Percentiles rank a stretch among this genome's conserved stretches.
These are phyloP conservation scores for Forpus xanthops DNA, from an alignment of 2,797 vertebrate genomes.

Conservation along the genomic window DNA sequence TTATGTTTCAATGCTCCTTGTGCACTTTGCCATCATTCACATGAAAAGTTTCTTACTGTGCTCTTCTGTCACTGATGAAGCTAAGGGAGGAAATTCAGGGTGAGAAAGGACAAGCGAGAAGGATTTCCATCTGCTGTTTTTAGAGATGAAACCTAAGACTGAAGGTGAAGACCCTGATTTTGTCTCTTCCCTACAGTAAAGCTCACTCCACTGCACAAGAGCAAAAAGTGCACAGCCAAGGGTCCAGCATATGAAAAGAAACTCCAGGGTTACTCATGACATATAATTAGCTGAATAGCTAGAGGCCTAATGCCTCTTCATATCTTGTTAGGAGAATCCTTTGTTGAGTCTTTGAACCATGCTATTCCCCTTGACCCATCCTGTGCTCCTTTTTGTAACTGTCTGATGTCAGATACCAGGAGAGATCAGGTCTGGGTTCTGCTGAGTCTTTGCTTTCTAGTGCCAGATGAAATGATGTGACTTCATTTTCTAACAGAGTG, in stretches of 20 bases:
- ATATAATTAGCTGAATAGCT: background rate
- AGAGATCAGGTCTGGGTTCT: background rate
- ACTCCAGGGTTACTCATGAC: background rate
- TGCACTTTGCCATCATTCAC: background rate
- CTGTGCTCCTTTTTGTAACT: background rate
- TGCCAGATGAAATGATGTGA: background rate
- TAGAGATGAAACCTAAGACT: background rate
- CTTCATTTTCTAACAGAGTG: conserved; percentile 77
- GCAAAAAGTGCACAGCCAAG: background rate
- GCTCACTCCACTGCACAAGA: background rate
- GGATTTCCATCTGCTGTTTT: background rate
- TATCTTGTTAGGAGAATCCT: background rate
- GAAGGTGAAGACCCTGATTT: background rate
- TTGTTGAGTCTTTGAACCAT: background rate
- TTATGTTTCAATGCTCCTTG: background rate
- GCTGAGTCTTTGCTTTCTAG: background rate
- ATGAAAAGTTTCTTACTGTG: background rate
- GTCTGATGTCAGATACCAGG: background rate
- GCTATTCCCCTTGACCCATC: background rate
- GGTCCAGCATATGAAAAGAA: background rate
- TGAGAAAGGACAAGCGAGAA: background rate
- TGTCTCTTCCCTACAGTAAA: background rate
- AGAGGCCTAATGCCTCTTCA: background rate
- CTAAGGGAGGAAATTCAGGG: background rate
- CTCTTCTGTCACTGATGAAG: background rate